These are phyloP conservation scores for Clostera curtula DNA, from an alignment of 2,888 invertebrate genomes.

Conservation along the genomic window DNA sequence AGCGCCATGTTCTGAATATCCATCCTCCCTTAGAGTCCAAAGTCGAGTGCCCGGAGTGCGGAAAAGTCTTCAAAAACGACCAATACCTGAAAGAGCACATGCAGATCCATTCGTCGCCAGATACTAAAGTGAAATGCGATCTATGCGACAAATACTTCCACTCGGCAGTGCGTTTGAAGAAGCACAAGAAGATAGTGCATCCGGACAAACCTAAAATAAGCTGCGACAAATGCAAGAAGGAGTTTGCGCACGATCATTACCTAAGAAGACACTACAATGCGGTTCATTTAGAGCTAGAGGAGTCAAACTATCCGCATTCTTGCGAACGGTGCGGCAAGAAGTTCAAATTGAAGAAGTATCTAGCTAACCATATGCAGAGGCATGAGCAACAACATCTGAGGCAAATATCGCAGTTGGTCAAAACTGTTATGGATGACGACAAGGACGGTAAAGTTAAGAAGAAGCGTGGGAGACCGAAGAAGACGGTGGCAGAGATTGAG, in stretches of 20 bases:
- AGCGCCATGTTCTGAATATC: constrained; percentile 59
- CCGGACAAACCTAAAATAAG: constrained; percentile 55
- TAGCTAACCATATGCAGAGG: constrained; percentile 59
- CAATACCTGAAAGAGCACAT: constrained; percentile 65
- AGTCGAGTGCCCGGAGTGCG: constrained; percentile 57
- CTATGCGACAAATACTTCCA: constrained; percentile 61
- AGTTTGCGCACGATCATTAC: constrained; percentile 62
- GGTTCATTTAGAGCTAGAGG: constrained; percentile 55
- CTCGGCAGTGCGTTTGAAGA: constrained; percentile 56
- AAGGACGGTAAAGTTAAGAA: constrained; percentile 25
- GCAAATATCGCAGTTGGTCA: constrained; percentile 59
- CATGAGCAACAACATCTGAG: constrained; percentile 65
- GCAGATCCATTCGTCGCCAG: constrained; percentile 58
- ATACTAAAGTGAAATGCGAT: constrained; percentile 61
- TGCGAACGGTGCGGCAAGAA: constrained; percentile 63
- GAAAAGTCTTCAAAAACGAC: constrained; percentile 66
- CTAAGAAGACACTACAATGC: constrained; percentile 52
- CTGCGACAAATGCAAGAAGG: constrained; percentile 61
- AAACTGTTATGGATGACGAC: constrained; percentile 55
- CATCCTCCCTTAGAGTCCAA: constrained; percentile 65
- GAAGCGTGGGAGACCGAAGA: constrained; percentile 32
- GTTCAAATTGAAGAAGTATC: constrained; percentile 57
- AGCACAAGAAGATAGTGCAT: constrained; percentile 64
- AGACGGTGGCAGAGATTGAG: constrained; percentile 49
- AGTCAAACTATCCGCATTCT: constrained; percentile 51